Evolutionary conservation across 1,140 invertebrate genomes (phyloP).

Genomic region (Scaptomyza pallida): DNA sequence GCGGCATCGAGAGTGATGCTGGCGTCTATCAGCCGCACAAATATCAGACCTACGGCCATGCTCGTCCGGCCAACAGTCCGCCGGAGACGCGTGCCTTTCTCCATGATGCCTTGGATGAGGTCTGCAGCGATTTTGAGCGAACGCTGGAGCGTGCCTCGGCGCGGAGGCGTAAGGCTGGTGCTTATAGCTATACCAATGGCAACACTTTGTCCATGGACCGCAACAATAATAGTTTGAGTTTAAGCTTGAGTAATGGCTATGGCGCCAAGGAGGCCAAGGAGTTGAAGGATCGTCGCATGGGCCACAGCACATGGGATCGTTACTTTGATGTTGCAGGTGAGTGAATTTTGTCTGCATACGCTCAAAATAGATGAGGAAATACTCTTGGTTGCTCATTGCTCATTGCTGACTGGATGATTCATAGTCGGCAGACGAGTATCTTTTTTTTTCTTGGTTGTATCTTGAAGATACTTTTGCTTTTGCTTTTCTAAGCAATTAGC

Average conservation of each 20-base stretch:
- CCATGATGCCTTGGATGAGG: conserved; percentile 86
- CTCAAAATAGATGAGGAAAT: conserved; percentile 35
- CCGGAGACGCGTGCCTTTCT: conserved; percentile 77
- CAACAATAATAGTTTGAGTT: conserved; percentile 68
- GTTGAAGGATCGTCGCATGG: conserved; percentile 44
- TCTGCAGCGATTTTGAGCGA: conserved; percentile 90
- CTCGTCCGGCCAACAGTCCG: conserved; percentile 65
- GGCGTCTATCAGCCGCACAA: conserved; percentile 50
- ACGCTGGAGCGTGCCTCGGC: conserved; percentile 86
- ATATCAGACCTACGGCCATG: conserved; percentile 15
- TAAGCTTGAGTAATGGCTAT: conserved; percentile 56
- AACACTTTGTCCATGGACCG: conserved; percentile 64
- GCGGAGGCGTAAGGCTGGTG: conserved; percentile 55
- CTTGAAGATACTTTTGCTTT: conserved; percentile 51
- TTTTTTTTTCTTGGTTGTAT: conserved; percentile 41
- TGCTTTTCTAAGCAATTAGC: conserved; percentile 73
- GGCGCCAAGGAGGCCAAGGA: conserved; percentile 31
- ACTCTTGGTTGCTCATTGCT: conserved; percentile 33
- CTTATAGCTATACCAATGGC: conserved; percentile 29
- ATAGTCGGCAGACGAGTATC: conserved; percentile 38
- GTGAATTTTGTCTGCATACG: conserved; percentile 20
- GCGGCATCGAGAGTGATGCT: conserved; percentile 73
- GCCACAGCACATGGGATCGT: conserved; percentile 65
- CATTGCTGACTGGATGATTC: conserved; percentile 54
- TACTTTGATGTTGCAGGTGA: conserved; percentile 77